Evolutionary conservation across 1,140 invertebrate genomes (phyloP), one percentile per base, ranked within the genome.

Genomic region (Pachypsylla venusta): DNA sequence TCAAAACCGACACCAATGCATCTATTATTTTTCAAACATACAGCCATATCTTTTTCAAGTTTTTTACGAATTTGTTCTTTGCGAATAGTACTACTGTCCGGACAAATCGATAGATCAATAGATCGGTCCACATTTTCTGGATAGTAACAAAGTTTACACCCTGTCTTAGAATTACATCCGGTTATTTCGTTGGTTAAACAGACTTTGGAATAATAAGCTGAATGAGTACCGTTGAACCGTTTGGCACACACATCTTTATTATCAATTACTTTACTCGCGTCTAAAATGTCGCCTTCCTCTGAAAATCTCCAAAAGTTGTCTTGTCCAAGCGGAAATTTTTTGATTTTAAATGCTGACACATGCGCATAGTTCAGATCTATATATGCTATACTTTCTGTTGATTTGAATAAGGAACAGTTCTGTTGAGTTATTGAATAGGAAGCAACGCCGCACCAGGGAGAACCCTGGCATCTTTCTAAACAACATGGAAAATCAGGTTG

Each of bases 71-170:
- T 40, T 2, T 58, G 14, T 20, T 20, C 35, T 14, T 42, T 22
- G 16, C 24, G 4, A 4, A 42, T 48, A 22, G 24, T 16, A 25
- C 40, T 22, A 48, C 57, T 58, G 35, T 58, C 57, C 13, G 57
- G 57, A 24, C 57, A 58, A 2, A 58, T 48, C n/a, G 39, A 14
- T n/a, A 58, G 22, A 22, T 58, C 40, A 19, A 42, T 22, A 12
- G n/a, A 25, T 2, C 20, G 14, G 20, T 58, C 40, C 7, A 40
- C 22, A 14, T 58, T 25, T 42, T 58, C 57, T 10, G 57, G 57
- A 24, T 58, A 58, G 16, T 58, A 58, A 42, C 57, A 58, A 19
- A 22, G 16, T 57, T 57, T 61, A 27, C 39, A 61, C 3, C 30
- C 54, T 1, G 60, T 56, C 1, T 53, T 7, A 7, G 27, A 25